Evolutionary conservation across 1,140 invertebrate genomes (phyloP), one percentile per base, ranked within the genome.

Genomic region (Bombus fervidus): DNA sequence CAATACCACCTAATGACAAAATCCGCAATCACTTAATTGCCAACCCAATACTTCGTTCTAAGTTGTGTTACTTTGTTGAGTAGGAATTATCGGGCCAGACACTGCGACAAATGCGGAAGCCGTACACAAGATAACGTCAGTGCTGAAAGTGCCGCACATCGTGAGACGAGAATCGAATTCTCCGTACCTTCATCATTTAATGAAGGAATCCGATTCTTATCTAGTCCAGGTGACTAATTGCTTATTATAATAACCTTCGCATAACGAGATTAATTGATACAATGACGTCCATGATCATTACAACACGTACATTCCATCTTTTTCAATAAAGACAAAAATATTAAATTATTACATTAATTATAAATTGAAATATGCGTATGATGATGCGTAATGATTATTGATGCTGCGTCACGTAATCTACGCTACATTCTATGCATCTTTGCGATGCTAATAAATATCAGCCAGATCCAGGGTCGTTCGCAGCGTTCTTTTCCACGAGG

Each of bases 41-140:
- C 43, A 47, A 18, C 15, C 15, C 43, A 47, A 47, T 15, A 22
- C 4, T 12, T 15, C 39, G 13, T n/a, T 28, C 28, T 43, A n/a
- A 34, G 13, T 34, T 15, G 2, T 34, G 62, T 31, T 62, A 37
- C 6, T 59, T 28, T 72, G n/a, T 80, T 69, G 4, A 34, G 74
- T 68, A 95, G 95, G 95, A 87, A 93, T 95, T 83, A 93, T 95
- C 59, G 95, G 94, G 57, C 95, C 95, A 2, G 94, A 95, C 74
- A 92, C 93, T 43, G 22, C 91, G 39, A 87, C 89, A 13, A 93
- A 94, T 78, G 91, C 92, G 66, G 93, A 95, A 85, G 94, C 92
- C 9, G 93, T 95, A 57, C 93, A 94, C 62, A 95, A 94, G 89
- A 91, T 95, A 34, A 95, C 94, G 41, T 94, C 93, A 47, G 91